Conservation (phyloP, 2,113 vertebrate species). For the Ammodytes dubius region DNA sequence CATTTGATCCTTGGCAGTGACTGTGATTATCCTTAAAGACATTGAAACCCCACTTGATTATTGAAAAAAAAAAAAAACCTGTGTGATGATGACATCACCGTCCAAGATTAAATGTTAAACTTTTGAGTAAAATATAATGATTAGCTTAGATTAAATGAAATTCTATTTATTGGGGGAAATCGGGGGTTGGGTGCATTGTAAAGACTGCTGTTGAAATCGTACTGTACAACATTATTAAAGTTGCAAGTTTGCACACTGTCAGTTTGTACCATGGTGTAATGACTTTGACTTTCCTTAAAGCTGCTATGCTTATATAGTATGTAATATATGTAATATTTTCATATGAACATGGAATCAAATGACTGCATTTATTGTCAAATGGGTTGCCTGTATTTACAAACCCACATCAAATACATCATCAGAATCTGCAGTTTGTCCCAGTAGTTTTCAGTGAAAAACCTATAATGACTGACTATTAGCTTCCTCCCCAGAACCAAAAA, state of each 20-base stretch:
- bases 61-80: constrained; percentile 39
- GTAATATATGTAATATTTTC: background rate
- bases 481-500: background rate
- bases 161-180: constrained; percentile 72
- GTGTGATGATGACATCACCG: constrained; percentile 68
- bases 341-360: background rate
- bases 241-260: constrained; percentile 82
- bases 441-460: background rate
- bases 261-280: constrained; percentile 23
- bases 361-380: background rate
- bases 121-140: constrained; percentile 58
- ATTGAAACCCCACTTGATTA: constrained; percentile 48
- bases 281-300: constrained; percentile 9
- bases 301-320: background rate
- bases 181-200: constrained; percentile 63
- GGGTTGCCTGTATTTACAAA: background rate
- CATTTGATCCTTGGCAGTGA: constrained; percentile 62
- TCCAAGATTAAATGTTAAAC: constrained; percentile 66
- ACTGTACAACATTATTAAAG: constrained; percentile 83
- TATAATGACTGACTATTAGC: background rate
- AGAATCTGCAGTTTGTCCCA: background rate
- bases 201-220: constrained; percentile 79
- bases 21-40: constrained; percentile 59
- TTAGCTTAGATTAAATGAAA: constrained; percentile 71
- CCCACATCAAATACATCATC: background rate